Evolutionary conservation across 2,113 vertebrate genomes (phyloP).

Genomic region (Oryzias curvinotus): DNA sequence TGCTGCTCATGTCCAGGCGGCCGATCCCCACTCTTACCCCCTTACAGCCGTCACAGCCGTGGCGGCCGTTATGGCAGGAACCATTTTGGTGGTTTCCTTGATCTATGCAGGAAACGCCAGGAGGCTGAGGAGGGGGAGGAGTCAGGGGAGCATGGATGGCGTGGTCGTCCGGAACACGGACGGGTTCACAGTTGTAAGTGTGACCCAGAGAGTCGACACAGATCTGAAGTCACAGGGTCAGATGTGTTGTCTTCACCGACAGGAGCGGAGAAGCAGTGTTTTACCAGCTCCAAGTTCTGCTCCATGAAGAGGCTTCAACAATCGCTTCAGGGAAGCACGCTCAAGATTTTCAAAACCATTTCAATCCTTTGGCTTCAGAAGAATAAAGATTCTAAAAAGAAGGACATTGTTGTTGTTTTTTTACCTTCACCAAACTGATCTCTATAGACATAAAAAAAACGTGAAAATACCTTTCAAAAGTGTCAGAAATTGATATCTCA

Average conservation of each 20-base stretch:
- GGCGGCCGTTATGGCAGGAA: constrained; percentile 55
- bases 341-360: background rate
- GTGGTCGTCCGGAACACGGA: constrained; percentile 27
- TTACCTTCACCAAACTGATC: no score
- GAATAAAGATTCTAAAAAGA: no score
- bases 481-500: no score
- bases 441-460: no score
- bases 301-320: background rate
- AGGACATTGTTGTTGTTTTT: no score
- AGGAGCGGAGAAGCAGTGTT: constrained; percentile 14
- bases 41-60: constrained; percentile 63
- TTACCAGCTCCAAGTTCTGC: background rate
- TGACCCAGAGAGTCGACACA: rapidly evolving
- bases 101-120: constrained; percentile 64
- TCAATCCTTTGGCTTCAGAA: background rate
- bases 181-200: constrained; percentile 23
- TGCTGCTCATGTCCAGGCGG: constrained; percentile 20
- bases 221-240: background rate
- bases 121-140: constrained; percentile 46
- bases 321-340: background rate
- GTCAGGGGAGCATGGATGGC: background rate
- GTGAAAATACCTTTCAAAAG: no score
- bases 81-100: constrained; percentile 62
- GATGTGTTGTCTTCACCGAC: constrained; percentile 1
- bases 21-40: constrained; percentile 37